Evolutionary conservation across 2,113 vertebrate genomes (phyloP).

Genomic region (Silurus meridionalis): DNA sequence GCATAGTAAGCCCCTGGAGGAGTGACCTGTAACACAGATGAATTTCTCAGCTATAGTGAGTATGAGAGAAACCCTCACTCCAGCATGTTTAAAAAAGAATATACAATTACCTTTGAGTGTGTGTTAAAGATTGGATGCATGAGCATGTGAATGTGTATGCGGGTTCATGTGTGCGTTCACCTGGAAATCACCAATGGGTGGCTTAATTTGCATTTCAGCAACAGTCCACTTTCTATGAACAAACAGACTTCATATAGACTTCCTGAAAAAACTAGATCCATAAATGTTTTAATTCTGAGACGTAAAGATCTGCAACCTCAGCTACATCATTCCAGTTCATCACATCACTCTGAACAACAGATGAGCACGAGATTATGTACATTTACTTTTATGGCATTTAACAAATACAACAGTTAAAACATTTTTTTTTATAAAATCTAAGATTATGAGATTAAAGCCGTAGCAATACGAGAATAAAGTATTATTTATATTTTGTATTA

Average conservation of each 20-base stretch:
- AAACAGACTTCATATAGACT: neutral
- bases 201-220: constrained; percentile 15
- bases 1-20: neutral
- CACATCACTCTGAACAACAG: neutral
- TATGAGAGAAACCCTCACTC: neutral
- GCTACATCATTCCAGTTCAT: neutral
- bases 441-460: too few relatives aligned
- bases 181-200: neutral
- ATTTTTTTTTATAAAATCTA: too few relatives aligned
- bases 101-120: neutral
- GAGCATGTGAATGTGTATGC: neutral
- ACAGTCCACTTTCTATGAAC: neutral
- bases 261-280: neutral
- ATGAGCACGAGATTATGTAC: too few relatives aligned
- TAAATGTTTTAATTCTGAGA: neutral
- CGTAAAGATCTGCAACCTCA: neutral
- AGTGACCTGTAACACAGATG: constrained; percentile 2
- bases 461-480: too few relatives aligned
- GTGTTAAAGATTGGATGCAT: neutral
- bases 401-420: neutral
- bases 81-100: neutral
- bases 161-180: neutral
- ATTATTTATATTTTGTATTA: too few relatives aligned
- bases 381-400: too few relatives aligned
- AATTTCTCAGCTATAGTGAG: neutral